These are phyloP conservation scores for Sternarchorhynchus goeldii DNA, from an alignment of 2,797 vertebrate genomes.

Conservation along the genomic window DNA sequence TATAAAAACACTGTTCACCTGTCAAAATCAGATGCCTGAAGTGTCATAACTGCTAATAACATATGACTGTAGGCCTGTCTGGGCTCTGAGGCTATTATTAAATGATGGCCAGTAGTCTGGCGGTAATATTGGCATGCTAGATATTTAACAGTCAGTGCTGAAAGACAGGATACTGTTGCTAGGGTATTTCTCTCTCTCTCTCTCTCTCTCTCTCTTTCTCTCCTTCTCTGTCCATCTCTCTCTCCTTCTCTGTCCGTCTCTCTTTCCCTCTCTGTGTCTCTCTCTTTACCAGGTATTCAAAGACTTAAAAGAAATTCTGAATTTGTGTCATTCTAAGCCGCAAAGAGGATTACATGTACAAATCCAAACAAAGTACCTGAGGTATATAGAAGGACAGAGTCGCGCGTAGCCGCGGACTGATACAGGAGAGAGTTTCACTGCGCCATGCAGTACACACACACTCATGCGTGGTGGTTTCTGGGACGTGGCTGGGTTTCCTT, in stretches of 20 bases:
- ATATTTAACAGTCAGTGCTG: conserved; percentile 18
- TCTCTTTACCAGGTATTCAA: conserved; percentile 41
- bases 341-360: conserved; percentile 62
- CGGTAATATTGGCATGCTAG: conserved; percentile 2
- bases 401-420: conserved; percentile 40
- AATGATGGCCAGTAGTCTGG: conserved; percentile 28
- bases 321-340: conserved; percentile 54
- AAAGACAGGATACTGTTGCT: conserved; percentile 25
- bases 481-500: not conserved
- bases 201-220: not conserved
- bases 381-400: conserved; percentile 37
- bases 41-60: conserved; percentile 7
- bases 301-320: conserved; percentile 52
- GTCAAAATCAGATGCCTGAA: not conserved
- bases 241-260: not conserved
- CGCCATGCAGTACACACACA: conserved; percentile 31
- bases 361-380: conserved; percentile 63
- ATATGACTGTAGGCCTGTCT: conserved; percentile 13
- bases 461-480: not conserved
- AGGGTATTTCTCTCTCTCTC: not conserved
- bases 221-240: not conserved
- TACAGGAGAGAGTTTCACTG: conserved; percentile 49
- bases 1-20: conserved; percentile 1
- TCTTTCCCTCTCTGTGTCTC: conserved; percentile 25
- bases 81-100: conserved; percentile 27